Evolutionary conservation across 2,888 invertebrate genomes (phyloP).

Genomic region (Synergus gifuensis): DNA sequence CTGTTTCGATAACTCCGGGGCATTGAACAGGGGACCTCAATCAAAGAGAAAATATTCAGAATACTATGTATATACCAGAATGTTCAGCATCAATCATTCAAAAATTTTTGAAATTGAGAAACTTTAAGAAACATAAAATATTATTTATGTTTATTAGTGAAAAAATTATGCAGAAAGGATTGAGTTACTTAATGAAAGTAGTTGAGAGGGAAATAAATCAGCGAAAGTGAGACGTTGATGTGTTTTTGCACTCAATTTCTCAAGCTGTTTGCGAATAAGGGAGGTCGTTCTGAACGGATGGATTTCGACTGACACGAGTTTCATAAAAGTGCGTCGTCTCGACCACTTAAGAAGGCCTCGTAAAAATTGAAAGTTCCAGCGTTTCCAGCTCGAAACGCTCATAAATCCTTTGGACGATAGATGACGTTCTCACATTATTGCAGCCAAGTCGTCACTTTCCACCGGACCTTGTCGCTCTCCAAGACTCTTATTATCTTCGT

Average conservation of each 20-base stretch:
- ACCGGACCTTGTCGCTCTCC: slow-evolving; percentile 27
- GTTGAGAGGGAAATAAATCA: slow-evolving; percentile 29
- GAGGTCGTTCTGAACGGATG: slow-evolving; percentile 30
- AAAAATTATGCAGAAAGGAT: slow-evolving; percentile 35
- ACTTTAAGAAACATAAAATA: not conserved
- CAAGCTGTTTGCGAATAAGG: not conserved
- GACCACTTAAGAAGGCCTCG: slow-evolving; percentile 55
- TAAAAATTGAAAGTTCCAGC: slow-evolving; percentile 55
- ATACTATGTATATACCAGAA: not conserved
- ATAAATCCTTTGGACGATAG: slow-evolving; percentile 49
- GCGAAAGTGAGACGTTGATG: slow-evolving; percentile 39
- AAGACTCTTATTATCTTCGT: slow-evolving; percentile 65
- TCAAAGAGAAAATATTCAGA: slow-evolving; percentile 2
- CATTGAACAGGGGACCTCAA: slow-evolving; percentile 8
- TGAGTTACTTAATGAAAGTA: slow-evolving; percentile 41
- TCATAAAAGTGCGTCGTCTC: slow-evolving; percentile 40
- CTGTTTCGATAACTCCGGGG: slow-evolving; percentile 40
- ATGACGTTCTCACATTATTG: slow-evolving; percentile 43
- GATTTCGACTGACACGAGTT: slow-evolving; percentile 41
- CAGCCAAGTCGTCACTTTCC: slow-evolving; percentile 41
- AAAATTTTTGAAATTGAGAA: too few relatives aligned
- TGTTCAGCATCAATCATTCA: not conserved
- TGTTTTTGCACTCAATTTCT: slow-evolving; percentile 41
- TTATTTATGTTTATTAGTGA: slow-evolving; percentile 26
- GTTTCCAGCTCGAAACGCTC: slow-evolving; percentile 49